Evolutionary conservation across 2,797 vertebrate species (phyloP), one percentile per base, ranked within the genome.

Genomic region (Muscicapa comitata): DNA sequence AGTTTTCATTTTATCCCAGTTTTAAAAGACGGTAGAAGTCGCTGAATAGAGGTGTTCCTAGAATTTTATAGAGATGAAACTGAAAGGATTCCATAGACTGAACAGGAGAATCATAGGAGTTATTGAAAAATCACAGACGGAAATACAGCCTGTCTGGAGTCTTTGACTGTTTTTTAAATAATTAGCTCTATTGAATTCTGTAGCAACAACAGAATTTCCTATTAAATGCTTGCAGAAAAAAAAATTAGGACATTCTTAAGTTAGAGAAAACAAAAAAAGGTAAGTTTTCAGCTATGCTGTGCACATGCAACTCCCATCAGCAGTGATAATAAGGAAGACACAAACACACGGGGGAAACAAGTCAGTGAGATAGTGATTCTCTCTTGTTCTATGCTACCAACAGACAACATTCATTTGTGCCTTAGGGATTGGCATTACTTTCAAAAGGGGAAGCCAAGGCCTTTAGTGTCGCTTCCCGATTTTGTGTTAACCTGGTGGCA

Each of bases 301-400:
- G 67, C 37, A 11, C 26, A 26, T 35, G 12, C 16, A 47, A 2
- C 29, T 93, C 17, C 21, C 48, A n/a, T 33, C 12, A 59, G 13
- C 29, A 37, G 5, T n/a, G 42, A 61, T 47, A 26, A 29, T 53
- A 29, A 45, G 1, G 20, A 40, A 29, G n/a, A 28, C 19, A 55
- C 43, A 43, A 50, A n/a, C 23, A 45, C 6, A 1, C 3, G n/a
- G 35, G 16, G 43, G 24, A 70, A 76, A 51, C 17, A 13, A 37
- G 18, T 13, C 40, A 47, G 31, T 15, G 20, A 0, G 0, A 9
- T 5, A 16, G 25, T 48, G 29, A 40, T 43, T 14, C 13, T 29
- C 13, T 31, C 21, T 23, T 42, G 13, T 43, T 54, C 48, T 50
- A 8, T 33, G 33, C 20, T 70, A 19, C n/a, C 31, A 13, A 16